phyloP scores from a whole-genome alignment of 2,113 vertebrate species.

The Pluvianellus socialis region DNA sequence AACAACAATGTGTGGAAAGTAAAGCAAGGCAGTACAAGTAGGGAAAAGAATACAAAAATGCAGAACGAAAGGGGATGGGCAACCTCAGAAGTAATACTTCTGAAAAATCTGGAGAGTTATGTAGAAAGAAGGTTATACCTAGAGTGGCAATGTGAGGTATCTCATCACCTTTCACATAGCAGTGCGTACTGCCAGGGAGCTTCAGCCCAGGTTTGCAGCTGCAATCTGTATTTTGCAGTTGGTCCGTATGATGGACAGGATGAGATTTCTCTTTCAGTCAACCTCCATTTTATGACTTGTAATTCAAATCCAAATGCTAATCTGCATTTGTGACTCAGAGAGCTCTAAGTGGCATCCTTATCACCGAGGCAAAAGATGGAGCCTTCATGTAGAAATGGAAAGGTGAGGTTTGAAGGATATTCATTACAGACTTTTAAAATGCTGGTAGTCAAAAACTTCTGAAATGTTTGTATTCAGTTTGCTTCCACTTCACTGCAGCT shows the following conservation, averaged over 20 bases:
- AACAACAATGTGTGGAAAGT: not conserved
- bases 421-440: not conserved
- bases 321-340: conserved; percentile 62
- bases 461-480: not conserved
- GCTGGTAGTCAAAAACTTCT: not conserved
- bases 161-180: not conserved
- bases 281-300: not conserved
- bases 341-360: not conserved
- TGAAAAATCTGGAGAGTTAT: not conserved
- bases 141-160: not conserved
- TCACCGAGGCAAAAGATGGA: not conserved
- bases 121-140: not conserved
- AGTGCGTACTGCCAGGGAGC: not conserved
- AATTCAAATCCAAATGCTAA: conserved; percentile 46
- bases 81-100: not conserved
- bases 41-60: not conserved
- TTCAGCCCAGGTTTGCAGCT: not conserved
- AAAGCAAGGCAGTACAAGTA: not conserved
- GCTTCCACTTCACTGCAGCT: not conserved
- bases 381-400: not conserved
- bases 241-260: not conserved
- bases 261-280: not conserved
- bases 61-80: not conserved
- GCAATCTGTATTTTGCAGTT: not conserved
- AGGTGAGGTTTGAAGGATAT: not conserved